Conservation (phyloP, 2,797 vertebrate genomes). For the Platalea minor region DNA sequence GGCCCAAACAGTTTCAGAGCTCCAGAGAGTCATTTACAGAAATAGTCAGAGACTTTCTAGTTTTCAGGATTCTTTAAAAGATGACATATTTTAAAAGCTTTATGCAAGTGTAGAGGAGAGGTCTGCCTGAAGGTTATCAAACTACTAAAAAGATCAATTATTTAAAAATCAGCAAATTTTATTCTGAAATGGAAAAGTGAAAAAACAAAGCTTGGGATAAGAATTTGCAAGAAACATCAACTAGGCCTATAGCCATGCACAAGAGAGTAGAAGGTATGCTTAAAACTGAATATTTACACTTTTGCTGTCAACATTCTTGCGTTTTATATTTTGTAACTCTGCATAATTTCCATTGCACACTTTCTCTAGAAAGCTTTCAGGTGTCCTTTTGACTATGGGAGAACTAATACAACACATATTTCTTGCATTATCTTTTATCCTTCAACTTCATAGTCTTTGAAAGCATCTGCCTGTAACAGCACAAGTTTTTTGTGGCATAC, state of each 20-base stretch:
- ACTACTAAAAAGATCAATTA: background rate
- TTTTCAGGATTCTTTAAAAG: background rate
- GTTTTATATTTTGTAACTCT: background rate
- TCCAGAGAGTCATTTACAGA: background rate
- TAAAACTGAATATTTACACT: background rate
- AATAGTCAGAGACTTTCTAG: background rate
- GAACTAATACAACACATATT: background rate
- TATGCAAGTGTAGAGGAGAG: background rate
- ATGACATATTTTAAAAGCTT: background rate
- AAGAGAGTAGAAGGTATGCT: background rate
- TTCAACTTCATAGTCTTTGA: background rate
- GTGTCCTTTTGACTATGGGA: background rate
- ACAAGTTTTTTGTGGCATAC: background rate
- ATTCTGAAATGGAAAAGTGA: background rate
- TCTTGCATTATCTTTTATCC: background rate
- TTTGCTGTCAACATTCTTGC: background rate
- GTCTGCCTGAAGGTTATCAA: background rate
- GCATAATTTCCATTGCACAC: fast-evolving
- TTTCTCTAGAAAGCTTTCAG: background rate
- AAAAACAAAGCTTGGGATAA: background rate
- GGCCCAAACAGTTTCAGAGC: background rate
- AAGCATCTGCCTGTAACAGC: background rate
- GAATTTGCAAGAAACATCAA: background rate
- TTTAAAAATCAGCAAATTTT: background rate
- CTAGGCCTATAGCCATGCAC: background rate